Base-by-base conservation (phyloP, 2,888 invertebrate species). In the Apomyelois bistriatella region DNA sequence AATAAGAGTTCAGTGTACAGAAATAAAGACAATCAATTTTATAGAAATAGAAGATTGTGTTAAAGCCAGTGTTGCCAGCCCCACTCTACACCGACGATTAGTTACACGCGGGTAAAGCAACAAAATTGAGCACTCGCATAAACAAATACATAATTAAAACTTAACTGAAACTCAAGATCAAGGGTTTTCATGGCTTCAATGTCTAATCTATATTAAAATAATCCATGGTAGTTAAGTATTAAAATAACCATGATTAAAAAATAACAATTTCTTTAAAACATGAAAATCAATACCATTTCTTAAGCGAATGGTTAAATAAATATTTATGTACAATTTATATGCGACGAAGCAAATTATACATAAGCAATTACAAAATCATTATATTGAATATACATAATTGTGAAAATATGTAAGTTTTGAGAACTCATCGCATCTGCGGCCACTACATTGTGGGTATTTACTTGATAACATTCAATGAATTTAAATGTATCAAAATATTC, bases 51-150 rank as follows among this genome's bases (percentile, higher is more conserved):
- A 32, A 32, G 32, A 32, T 40, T 15, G 37, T 49, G 30, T 35
- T 43, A 36, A 30, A 46, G 28, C 49, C 49, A 54, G 49, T 41
- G 52, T 49, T 36, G 49, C 43, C 52, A 36, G 35, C 43, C 40
- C 13, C 41, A n/a, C 9, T n/a, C 8, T 17, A 30, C 37, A 28
- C 40, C 62, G 55, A 66, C 57, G 64, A 67, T 73, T 72, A 77
- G 69, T 75, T 62, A 67, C 74, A 74, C 73, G 67, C 70, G 57
- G 57, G 61, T 59, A 63, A 76, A 76, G 72, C 76, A 70, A 79
- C 70, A 71, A 75, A 78, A 82, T 83, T 85, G 83, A 85, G 83
- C 83, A 85, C 82, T 78, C 78, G 72, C 62, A 67, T 68, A 61
- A 65, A 58, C 52, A 54, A 2, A 56, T 59, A 58, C 56, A 55